Conservation (phyloP, 2,113 vertebrate genomes). For the Macaca fascicularis region DNA sequence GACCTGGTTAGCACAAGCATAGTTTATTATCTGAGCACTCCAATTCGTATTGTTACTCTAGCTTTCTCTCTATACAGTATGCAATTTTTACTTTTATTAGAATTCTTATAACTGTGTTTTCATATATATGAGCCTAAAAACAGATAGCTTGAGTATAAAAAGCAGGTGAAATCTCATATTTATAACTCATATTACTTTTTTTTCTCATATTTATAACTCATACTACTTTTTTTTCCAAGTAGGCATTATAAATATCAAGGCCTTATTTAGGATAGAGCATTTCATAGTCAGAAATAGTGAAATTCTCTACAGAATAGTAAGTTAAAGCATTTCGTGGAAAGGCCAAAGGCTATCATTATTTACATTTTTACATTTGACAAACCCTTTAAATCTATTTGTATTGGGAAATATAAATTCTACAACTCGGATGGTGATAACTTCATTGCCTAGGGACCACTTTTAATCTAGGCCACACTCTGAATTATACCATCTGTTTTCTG, state of each 20-base stretch:
- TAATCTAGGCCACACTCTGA: neutral
- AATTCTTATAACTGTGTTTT: neutral
- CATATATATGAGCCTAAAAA: neutral
- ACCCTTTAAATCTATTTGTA: neutral
- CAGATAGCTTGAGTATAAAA: neutral
- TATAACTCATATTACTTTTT: neutral
- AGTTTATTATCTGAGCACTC: neutral
- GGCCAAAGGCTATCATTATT: neutral
- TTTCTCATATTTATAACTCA: neutral
- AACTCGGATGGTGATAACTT: neutral
- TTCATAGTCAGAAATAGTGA: neutral
- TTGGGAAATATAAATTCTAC: neutral
- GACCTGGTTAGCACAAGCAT: neutral
- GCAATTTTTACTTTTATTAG: neutral
- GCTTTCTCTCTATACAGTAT: neutral
- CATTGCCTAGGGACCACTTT: neutral
- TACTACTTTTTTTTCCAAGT: neutral
- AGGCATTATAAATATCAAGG: neutral
- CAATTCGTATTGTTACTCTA: neutral
- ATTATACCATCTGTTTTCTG: neutral
- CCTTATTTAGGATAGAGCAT: neutral
- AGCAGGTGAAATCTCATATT: neutral
- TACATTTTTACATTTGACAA: neutral
- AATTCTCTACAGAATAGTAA: neutral
- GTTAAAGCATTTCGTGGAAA: neutral